Percentiles rank a stretch among this genome's conserved stretches.
Evolutionary conservation across 2,888 invertebrate genomes (phyloP).

Genomic region (Trachelus troglodyta): DNA sequence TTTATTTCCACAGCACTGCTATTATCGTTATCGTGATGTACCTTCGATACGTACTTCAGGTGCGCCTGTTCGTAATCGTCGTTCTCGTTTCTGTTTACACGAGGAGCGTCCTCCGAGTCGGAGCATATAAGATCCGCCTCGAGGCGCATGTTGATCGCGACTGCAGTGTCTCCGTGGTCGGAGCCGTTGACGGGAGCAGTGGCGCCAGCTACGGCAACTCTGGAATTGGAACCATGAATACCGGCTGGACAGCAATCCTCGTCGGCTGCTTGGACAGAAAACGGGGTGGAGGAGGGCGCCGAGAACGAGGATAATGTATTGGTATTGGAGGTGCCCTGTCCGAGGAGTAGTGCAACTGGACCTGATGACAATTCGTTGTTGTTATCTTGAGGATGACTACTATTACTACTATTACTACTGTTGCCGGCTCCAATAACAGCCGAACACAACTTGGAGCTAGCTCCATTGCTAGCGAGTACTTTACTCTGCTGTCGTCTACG

Average conservation of each 20-base stretch:
- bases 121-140: constrained; percentile 54
- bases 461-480: constrained; percentile 51
- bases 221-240: constrained; percentile 28
- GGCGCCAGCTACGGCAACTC: constrained; percentile 42
- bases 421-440: constrained; percentile 38
- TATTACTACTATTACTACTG: constrained; percentile 24
- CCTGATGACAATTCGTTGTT: constrained; percentile 9
- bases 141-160: constrained; percentile 63
- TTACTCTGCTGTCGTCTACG: constrained; percentile 72
- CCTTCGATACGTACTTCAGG: constrained; percentile 25
- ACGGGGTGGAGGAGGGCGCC: constrained; percentile 35
- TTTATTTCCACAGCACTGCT: constrained; percentile 22
- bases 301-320: constrained; percentile 26
- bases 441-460: constrained; percentile 47
- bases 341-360: constrained; percentile 5
- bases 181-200: constrained; percentile 57
- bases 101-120: constrained; percentile 54
- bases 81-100: constrained; percentile 36
- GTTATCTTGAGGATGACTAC: background rate
- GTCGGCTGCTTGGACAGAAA: constrained; percentile 45
- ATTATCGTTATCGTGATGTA: constrained; percentile 16
- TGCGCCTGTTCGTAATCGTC: constrained; percentile 28
- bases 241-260: constrained; percentile 59
- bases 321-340: constrained; percentile 28
- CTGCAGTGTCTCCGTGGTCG: constrained; percentile 51